Evolutionary conservation across 2,113 vertebrate species (phyloP).

Genomic region (Hucho hucho): DNA sequence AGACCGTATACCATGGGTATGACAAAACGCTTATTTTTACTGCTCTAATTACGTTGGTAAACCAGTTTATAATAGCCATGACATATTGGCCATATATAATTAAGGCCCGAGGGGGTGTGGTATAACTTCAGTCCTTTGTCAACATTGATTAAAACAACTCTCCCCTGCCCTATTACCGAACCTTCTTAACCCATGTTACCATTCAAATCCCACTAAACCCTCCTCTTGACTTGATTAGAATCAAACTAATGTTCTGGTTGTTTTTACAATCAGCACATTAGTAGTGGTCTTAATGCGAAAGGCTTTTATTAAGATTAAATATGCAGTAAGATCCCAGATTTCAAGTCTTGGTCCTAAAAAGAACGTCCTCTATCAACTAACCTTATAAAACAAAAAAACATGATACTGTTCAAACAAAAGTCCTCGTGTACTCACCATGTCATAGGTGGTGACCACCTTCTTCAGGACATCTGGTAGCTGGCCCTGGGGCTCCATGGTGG

Average conservation of each 20-base stretch:
- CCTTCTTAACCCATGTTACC: not conserved
- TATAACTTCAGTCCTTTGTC: not conserved
- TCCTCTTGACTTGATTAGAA: not conserved
- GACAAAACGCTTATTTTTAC: no score
- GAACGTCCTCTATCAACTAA: no score
- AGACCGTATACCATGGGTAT: no score
- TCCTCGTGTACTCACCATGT: conserved; percentile 80
- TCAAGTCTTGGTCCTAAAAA: not conserved
- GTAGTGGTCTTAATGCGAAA: no score
- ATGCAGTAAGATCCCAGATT: not conserved
- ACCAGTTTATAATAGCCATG: no score
- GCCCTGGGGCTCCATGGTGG: conserved; percentile 89
- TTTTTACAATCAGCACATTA: not conserved
- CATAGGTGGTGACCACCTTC: conserved; percentile 89
- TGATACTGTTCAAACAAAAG: not conserved
- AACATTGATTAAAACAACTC: not conserved
- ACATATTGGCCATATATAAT: no score
- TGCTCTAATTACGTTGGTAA: no score
- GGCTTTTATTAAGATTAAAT: no score
- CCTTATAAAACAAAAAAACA: no score
- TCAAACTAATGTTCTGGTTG: not conserved
- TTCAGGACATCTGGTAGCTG: conserved; percentile 92
- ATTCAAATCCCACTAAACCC: not conserved
- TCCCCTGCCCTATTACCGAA: not conserved
- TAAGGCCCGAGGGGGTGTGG: no score